Conservation (phyloP, 2,888 invertebrate species). For the Acheta domesticus region DNA sequence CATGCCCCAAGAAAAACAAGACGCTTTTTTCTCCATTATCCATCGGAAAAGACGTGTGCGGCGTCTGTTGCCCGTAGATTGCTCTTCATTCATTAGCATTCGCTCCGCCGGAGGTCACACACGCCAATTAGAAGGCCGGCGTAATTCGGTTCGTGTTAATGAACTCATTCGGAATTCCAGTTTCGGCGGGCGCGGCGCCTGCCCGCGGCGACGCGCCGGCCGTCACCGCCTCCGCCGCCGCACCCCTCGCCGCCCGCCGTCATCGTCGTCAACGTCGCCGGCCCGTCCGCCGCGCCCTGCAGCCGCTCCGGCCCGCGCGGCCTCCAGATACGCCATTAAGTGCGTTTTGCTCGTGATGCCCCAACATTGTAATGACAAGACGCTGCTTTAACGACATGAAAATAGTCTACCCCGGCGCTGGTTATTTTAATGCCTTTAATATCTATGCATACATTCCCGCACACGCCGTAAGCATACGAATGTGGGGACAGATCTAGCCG, state of each 20-base stretch:
- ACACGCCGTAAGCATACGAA: constrained; percentile 5
- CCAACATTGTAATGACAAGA: constrained; percentile 7
- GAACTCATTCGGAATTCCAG: background rate
- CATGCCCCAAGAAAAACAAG: too few relatives aligned
- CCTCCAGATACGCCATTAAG: constrained; percentile 9
- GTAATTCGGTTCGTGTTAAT: constrained; percentile 5
- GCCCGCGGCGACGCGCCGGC: too few relatives aligned
- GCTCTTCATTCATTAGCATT: too few relatives aligned
- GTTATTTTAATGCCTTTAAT: constrained; percentile 4
- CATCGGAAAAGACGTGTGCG: too few relatives aligned
- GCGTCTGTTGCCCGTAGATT: too few relatives aligned
- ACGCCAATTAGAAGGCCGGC: background rate
- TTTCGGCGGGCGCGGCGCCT: background rate
- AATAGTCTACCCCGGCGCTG: background rate
- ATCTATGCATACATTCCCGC: background rate
- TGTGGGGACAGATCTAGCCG: background rate
- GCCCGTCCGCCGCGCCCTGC: background rate
- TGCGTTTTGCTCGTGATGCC: constrained; percentile 1
- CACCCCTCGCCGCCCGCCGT: too few relatives aligned
- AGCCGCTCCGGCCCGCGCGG: background rate
- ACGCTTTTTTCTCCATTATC: too few relatives aligned
- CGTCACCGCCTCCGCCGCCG: too few relatives aligned
- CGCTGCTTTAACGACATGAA: constrained; percentile 5
- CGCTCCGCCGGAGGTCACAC: background rate
- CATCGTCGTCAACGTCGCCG: background rate